Evolutionary conservation across 2,888 invertebrate genomes (phyloP).

Genomic region (Lamproptera curius): DNA sequence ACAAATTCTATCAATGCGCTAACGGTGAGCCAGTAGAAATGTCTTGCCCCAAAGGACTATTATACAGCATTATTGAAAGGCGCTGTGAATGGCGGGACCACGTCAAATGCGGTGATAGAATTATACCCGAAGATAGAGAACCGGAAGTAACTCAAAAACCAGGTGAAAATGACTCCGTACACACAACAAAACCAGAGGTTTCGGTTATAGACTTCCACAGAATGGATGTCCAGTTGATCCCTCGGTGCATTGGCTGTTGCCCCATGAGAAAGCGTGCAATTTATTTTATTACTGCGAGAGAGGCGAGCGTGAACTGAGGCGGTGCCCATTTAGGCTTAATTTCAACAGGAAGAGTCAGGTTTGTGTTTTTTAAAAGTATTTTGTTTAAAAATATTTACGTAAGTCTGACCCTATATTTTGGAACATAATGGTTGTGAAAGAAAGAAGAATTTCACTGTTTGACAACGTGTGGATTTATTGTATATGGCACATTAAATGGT

Average conservation of each 20-base stretch:
- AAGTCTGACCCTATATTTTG: too few species aligned
- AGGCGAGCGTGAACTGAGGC: slow-evolving; percentile 42
- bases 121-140: slow-evolving; percentile 25
- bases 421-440: neutral
- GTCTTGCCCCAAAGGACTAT: slow-evolving; percentile 74
- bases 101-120: slow-evolving; percentile 76
- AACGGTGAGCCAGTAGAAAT: slow-evolving; percentile 79
- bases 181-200: slow-evolving; percentile 23
- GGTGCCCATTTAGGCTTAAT: slow-evolving; percentile 41
- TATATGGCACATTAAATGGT: neutral
- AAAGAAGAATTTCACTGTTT: too few species aligned
- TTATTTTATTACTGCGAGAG: slow-evolving; percentile 60
- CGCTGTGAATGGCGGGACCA: slow-evolving; percentile 80
- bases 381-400: neutral
- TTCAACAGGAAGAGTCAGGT: slow-evolving; percentile 54
- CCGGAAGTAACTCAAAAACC: neutral
- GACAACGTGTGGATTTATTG: neutral
- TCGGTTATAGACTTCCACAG: too few species aligned
- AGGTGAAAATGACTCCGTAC: slow-evolving; percentile 3
- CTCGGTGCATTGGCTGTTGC: slow-evolving; percentile 53
- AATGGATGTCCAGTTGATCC: slow-evolving; percentile 57
- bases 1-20: slow-evolving; percentile 82
- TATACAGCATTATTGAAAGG: slow-evolving; percentile 72
- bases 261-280: slow-evolving; percentile 46
- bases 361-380: slow-evolving; percentile 1